Conservation (phyloP, 2,797 vertebrate genomes). For the Sebastes aleutianus region DNA sequence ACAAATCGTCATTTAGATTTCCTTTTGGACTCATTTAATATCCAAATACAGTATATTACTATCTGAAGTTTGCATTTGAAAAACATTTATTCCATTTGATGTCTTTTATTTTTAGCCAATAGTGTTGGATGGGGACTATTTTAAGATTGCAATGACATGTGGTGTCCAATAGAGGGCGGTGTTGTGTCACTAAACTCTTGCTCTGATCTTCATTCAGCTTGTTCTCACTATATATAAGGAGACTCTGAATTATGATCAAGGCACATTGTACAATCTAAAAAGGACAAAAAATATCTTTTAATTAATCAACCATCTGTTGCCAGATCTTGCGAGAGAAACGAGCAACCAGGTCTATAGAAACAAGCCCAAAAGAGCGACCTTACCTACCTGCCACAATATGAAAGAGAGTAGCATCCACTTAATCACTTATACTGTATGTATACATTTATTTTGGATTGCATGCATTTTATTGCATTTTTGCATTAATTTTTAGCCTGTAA, state of each 20-base stretch:
- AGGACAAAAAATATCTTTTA: background rate
- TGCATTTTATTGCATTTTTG: no score
- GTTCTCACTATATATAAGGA: no score
- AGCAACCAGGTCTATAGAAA: no score
- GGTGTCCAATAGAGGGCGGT: conserved; percentile 42
- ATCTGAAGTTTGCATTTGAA: background rate
- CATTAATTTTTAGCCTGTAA: no score
- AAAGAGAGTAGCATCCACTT: no score
- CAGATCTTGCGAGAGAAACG: no score
- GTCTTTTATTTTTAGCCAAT: background rate
- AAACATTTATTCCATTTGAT: background rate
- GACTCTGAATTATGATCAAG: background rate
- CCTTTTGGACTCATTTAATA: background rate
- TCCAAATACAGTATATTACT: background rate
- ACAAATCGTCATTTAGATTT: background rate
- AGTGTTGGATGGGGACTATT: background rate
- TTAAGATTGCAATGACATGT: background rate
- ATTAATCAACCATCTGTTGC: conserved; percentile 5
- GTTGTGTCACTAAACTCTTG: conserved; percentile 12
- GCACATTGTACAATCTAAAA: background rate
- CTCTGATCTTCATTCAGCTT: background rate
- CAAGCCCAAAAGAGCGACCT: no score
- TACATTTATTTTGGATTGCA: no score
- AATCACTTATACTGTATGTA: no score
- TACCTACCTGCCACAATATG: no score